Evolutionary conservation across 2,797 vertebrate genomes (phyloP).

Genomic region (Mastacembelus armatus): DNA sequence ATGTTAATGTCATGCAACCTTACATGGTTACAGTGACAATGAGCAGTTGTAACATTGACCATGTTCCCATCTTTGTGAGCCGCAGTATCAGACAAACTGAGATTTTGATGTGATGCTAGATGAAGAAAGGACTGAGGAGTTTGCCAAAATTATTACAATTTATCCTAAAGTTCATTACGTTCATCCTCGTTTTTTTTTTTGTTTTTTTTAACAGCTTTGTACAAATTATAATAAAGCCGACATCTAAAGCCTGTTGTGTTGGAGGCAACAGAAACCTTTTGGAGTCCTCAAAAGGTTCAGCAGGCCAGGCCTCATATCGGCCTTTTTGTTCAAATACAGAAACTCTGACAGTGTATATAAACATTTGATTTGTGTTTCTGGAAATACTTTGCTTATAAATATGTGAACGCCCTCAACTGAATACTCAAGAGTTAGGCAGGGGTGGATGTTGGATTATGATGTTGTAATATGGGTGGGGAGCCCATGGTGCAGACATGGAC

Average conservation of each 20-base stretch:
- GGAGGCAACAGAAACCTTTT: neutral
- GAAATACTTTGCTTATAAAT: slow-evolving; percentile 28
- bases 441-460: slow-evolving; percentile 61
- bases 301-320: neutral
- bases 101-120: neutral
- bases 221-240: neutral
- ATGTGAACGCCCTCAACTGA: slow-evolving; percentile 44
- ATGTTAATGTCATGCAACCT: no score
- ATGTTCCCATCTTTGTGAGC: no score
- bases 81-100: neutral
- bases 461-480: slow-evolving; percentile 73
- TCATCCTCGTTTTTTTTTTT: neutral
- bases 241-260: slow-evolving; percentile 1
- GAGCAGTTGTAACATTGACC: no score
- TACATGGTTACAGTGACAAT: no score
- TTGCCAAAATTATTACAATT: neutral
- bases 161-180: neutral
- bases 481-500: slow-evolving; percentile 58
- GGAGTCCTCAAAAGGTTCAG: neutral
- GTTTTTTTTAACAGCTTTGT: neutral
- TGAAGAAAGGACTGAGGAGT: neutral
- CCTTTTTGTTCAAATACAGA: no score
- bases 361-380: slow-evolving; percentile 7
- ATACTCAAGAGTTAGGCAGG: slow-evolving; percentile 18
- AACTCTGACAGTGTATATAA: neutral